A percentile compares a stretch with the other conserved stretches of the same genome.
phyloP scores from a whole-genome alignment of 1,140 invertebrate genomes.

The Aplysia californica region DNA sequence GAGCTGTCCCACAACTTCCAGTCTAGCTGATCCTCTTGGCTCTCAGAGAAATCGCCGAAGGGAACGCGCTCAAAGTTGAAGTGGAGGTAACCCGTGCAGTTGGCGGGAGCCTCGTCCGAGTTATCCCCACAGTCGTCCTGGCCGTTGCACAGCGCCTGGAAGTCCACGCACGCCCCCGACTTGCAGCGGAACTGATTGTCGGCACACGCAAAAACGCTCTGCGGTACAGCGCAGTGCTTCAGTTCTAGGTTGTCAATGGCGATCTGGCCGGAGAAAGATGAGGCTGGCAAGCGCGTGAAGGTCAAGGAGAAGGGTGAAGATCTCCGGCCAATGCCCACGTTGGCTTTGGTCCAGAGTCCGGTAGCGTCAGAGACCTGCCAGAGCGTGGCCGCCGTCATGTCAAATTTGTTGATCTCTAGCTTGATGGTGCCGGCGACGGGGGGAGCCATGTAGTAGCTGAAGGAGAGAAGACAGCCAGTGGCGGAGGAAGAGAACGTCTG shows the following conservation, averaged over 20 bases:
- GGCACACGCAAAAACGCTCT: slow-evolving; percentile 7
- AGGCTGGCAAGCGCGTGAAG: background rate
- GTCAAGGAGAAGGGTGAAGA: slow-evolving; percentile 20
- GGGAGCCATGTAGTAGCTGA: slow-evolving; percentile 83
- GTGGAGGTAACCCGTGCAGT: background rate
- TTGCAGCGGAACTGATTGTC: slow-evolving; percentile 53
- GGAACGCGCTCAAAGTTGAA: slow-evolving; percentile 50
- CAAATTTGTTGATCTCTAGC: slow-evolving; percentile 34
- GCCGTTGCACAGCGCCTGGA: slow-evolving; percentile 51
- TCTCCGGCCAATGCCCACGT: slow-evolving; percentile 31
- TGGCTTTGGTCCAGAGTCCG: slow-evolving; percentile 17
- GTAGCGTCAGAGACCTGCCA: slow-evolving; percentile 39
- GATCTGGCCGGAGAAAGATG: slow-evolving; percentile 73
- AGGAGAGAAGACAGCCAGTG: slow-evolving; percentile 64
- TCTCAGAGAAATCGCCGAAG: slow-evolving; percentile 36
- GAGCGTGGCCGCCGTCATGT: slow-evolving; percentile 25
- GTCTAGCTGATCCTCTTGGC: slow-evolving; percentile 52
- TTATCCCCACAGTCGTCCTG: slow-evolving; percentile 95
- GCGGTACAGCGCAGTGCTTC: slow-evolving; percentile 48
- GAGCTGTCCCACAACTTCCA: slow-evolving; percentile 40
- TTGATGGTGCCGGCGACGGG: slow-evolving; percentile 36
- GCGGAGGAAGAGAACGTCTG: slow-evolving; percentile 25
- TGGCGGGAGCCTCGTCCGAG: slow-evolving; percentile 83
- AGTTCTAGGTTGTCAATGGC: slow-evolving; percentile 81
- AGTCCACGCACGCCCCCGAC: slow-evolving; percentile 55